Conservation (phyloP, 2,888 invertebrate genomes). For the Pristionchus arcanus region DNA sequence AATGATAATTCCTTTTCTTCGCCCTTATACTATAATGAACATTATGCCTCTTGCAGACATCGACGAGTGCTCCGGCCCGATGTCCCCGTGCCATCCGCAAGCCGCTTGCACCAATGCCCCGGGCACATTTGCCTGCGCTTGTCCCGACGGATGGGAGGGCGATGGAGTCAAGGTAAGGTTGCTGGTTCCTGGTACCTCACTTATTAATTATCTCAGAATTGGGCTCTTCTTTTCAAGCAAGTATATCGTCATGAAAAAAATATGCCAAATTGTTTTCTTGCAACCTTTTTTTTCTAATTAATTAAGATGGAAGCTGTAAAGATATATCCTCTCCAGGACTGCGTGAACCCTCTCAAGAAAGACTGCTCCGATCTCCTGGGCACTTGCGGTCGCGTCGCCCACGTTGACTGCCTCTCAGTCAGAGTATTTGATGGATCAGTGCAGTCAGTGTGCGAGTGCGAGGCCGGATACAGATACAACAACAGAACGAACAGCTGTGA, state of each 20-base stretch:
- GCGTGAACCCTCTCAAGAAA: slow-evolving; percentile 70
- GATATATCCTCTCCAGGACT: slow-evolving; percentile 60
- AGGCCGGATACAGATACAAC: slow-evolving; percentile 69
- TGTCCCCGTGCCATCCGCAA: slow-evolving; percentile 72
- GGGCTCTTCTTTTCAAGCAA: background rate
- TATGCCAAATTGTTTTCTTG: no score
- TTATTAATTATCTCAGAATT: no score
- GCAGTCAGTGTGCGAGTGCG: slow-evolving; percentile 72
- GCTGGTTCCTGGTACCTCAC: background rate
- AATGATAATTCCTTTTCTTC: no score
- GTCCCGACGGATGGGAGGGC: slow-evolving; percentile 73
- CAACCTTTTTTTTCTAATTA: no score
- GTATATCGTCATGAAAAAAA: no score
- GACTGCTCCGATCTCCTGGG: slow-evolving; percentile 67
- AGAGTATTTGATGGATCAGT: slow-evolving; percentile 64
- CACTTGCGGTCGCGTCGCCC: slow-evolving; percentile 66
- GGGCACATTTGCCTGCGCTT: slow-evolving; percentile 73
- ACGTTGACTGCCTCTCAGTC: slow-evolving; percentile 67
- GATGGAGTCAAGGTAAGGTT: slow-evolving; percentile 54
- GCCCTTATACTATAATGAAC: no score
- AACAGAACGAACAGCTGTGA: slow-evolving; percentile 62
- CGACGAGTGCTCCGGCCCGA: slow-evolving; percentile 71
- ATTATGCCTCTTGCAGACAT: slow-evolving; percentile 63
- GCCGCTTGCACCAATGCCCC: slow-evolving; percentile 73
- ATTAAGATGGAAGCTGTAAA: no score